phyloP scores from a whole-genome alignment of 2,113 vertebrate species.

The Triplophysa tibetana region DNA sequence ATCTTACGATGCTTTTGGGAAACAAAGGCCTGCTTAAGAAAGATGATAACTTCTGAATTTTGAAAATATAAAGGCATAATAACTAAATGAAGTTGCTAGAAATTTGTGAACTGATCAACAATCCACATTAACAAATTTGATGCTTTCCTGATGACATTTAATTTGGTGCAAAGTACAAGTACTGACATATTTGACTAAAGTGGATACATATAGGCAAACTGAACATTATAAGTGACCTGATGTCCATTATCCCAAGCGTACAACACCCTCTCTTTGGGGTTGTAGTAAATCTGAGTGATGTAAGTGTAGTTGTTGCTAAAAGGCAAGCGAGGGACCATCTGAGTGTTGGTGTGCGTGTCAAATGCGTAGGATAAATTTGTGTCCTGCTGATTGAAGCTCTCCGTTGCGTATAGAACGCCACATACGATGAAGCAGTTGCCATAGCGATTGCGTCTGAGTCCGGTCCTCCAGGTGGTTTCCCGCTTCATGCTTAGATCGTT shows the following conservation, averaged over 20 bases:
- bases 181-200: conserved; percentile 42
- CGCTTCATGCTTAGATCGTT: conserved; percentile 87
- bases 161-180: conserved; percentile 70
- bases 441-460: conserved; percentile 85
- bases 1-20: too few relatives aligned
- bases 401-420: conserved; percentile 91
- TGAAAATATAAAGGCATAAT: conserved; percentile 42
- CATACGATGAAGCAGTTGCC: conserved; percentile 97
- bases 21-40: background rate
- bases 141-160: conserved; percentile 36
- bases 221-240: conserved; percentile 92
- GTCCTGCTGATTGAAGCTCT: conserved; percentile 85
- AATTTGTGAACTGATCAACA: conserved; percentile 86
- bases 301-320: conserved; percentile 92
- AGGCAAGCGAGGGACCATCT: conserved; percentile 89
- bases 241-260: conserved; percentile 98
- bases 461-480: conserved; percentile 94
- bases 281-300: conserved; percentile 96
- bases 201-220: conserved; percentile 87
- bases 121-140: conserved; percentile 69
- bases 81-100: conserved; percentile 46
- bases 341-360: conserved; percentile 97
- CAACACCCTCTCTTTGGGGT: conserved; percentile 90
- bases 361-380: conserved; percentile 95
- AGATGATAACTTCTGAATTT: background rate